A percentile compares a stretch with the other conserved stretches of the same genome.
phyloP scores from a whole-genome alignment of 2,888 invertebrate species.

The Girardia tigrina region DNA sequence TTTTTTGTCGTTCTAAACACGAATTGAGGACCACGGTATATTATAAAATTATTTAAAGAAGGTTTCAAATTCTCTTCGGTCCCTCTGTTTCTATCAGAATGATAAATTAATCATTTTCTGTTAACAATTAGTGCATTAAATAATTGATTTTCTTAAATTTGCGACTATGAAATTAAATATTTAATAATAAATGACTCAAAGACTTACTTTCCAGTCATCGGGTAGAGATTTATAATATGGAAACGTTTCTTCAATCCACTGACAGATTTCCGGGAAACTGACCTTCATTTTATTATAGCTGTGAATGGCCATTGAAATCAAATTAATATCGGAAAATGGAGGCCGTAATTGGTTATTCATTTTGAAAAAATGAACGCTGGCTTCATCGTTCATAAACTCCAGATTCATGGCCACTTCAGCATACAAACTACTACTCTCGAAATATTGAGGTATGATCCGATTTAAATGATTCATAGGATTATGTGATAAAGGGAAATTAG shows the following conservation, averaged over 20 bases:
- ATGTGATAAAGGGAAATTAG: neutral
- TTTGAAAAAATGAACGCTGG: neutral
- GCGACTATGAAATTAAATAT: neutral
- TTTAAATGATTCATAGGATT: conserved; percentile 5
- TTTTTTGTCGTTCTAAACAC: too few relatives aligned
- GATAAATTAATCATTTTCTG: too few relatives aligned
- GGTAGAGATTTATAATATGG: neutral
- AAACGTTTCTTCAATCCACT: conserved; percentile 12
- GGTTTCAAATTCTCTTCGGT: too few relatives aligned
- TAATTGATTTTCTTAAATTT: too few relatives aligned
- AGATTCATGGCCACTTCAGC: neutral
- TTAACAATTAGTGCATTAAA: too few relatives aligned
- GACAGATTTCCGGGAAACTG: conserved; percentile 15
- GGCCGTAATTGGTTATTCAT: conserved; percentile 3
- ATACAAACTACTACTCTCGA: neutral
- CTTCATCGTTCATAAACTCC: conserved; percentile 8
- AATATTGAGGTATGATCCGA: conserved; percentile 17
- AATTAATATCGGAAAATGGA: conserved; percentile 2
- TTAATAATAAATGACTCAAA: neutral
- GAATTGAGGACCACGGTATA: too few relatives aligned
- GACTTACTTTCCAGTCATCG: conserved; percentile 9
- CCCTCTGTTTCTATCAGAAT: too few relatives aligned
- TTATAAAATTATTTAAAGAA: too few relatives aligned
- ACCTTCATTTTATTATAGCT: conserved; percentile 19
- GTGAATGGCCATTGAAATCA: conserved; percentile 13